These are phyloP conservation scores for Chironomus striatipennis DNA, from an alignment of 1,140 invertebrate genomes.

Conservation along the genomic window DNA sequence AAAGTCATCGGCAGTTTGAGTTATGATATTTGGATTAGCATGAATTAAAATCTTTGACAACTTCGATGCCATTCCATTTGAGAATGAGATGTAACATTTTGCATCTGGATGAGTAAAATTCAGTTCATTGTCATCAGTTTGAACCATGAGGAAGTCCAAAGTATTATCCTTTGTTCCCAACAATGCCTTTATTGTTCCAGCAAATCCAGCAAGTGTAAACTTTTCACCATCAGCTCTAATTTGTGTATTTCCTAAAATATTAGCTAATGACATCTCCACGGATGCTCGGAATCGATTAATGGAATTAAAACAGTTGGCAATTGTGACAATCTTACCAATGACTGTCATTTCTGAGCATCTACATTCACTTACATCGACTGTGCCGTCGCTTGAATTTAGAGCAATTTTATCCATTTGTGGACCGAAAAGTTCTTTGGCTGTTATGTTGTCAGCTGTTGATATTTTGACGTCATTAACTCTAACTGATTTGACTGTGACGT, in stretches of 20 bases:
- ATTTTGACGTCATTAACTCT: background rate
- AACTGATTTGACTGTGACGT: background rate
- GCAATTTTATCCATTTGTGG: background rate
- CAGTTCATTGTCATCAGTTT: background rate
- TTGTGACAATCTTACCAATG: background rate
- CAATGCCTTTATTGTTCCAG: background rate
- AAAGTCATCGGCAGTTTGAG: background rate
- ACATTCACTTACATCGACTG: background rate
- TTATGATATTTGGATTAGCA: background rate
- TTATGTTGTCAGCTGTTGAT: background rate
- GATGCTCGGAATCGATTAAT: background rate
- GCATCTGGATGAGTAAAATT: background rate
- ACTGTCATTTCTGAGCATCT: background rate
- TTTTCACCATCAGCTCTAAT: background rate
- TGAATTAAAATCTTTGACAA: background rate
- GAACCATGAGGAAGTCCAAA: background rate
- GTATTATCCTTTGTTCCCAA: background rate
- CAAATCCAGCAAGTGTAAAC: background rate
- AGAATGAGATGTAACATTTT: background rate
- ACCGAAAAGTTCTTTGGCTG: background rate
- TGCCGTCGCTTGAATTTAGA: background rate
- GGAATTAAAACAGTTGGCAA: background rate
- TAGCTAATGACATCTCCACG: background rate
- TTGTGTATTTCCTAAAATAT: background rate
- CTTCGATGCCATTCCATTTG: background rate